Base-by-base conservation (phyloP, 2,797 vertebrate species). In the Sus cebifrons region DNA sequence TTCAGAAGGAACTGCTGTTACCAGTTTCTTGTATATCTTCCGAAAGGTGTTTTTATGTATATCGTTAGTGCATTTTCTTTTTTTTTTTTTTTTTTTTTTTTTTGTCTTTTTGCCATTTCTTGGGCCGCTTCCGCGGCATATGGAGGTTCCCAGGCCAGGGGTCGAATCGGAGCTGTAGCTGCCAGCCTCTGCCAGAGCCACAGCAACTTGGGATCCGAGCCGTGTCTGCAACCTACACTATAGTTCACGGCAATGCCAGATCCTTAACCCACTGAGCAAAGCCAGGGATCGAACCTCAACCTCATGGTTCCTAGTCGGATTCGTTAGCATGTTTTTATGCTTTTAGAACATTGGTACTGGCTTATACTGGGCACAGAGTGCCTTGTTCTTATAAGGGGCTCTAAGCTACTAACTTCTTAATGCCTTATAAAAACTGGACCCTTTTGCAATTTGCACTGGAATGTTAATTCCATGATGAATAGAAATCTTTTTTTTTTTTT, bases 391-490 rank as follows among this genome's bases (percentile, higher is more conserved):
- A 23, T 54, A 44, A 29, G 71, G 84, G 20, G 7, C 32, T 90
- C 7, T 36, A 14, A 27, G 13, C 65, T n/a, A 4, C 74, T 52
- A 56, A 56, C 32, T 68, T 91, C 94, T 82, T 96, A 74, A 84
- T 96, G 89, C 84, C 65, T 92, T 82, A 62, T 2, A 40, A 58
- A 89, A 94, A 49, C 25, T 71, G 64, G 18, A 7, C 82, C 52
- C 68, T 60, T 68, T 49, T 91, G 78, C 44, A 74, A 1, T 91
- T 68, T 21, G 25, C 27, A 62, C 9, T 79, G 93, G 84, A 84
- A 92, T 97, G 82, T 87, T 96, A 93, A 96, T 96, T 96, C 70
- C 67, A 77, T 71, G 86, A 91, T 89, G 60, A 90, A 71, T 89
- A 95, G 58, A 79, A 96, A 88, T 4, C 21, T 21, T 25, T 88